These are phyloP conservation scores for Erithacus rubecula DNA, from an alignment of 2,797 vertebrate genomes.

Conservation along the genomic window DNA sequence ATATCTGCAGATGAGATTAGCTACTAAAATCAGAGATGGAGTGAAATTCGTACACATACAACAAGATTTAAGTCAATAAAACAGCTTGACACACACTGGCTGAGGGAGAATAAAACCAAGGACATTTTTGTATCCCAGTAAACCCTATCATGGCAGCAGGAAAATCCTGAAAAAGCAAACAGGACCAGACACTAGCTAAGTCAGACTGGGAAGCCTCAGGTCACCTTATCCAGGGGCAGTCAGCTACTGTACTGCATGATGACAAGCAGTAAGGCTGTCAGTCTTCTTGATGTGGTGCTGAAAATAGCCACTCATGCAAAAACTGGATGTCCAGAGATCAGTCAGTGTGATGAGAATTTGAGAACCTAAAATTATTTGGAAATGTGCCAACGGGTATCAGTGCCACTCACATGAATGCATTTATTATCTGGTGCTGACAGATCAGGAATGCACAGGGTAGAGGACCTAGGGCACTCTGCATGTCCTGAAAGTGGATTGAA, in stretches of 20 bases:
- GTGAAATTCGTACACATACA: background rate
- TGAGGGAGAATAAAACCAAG: constrained; percentile 4
- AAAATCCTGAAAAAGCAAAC: constrained; percentile 33
- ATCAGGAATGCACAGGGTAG: background rate
- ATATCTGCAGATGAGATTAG: background rate
- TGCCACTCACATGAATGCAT: background rate
- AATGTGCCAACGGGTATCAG: constrained; percentile 17
- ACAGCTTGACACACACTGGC: background rate
- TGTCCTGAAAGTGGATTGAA: background rate
- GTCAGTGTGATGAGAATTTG: constrained; percentile 23
- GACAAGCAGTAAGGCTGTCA: constrained; percentile 34
- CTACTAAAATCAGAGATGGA: background rate
- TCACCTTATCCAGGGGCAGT: constrained; percentile 11
- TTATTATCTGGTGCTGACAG: constrained; percentile 16
- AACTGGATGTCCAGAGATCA: constrained; percentile 19
- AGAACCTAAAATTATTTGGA: constrained; percentile 40
- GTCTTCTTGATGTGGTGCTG: constrained; percentile 25
- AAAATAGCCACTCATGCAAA: constrained; percentile 36
- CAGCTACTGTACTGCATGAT: background rate
- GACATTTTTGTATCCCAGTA: background rate
- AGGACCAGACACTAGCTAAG: constrained; percentile 50
- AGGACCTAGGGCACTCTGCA: background rate
- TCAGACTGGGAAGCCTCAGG: constrained; percentile 31
- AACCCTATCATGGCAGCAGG: background rate
- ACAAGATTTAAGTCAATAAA: background rate